These are phyloP conservation scores for Platerodrilus igneus DNA, from an alignment of 2,888 invertebrate genomes.

Conservation along the genomic window DNA sequence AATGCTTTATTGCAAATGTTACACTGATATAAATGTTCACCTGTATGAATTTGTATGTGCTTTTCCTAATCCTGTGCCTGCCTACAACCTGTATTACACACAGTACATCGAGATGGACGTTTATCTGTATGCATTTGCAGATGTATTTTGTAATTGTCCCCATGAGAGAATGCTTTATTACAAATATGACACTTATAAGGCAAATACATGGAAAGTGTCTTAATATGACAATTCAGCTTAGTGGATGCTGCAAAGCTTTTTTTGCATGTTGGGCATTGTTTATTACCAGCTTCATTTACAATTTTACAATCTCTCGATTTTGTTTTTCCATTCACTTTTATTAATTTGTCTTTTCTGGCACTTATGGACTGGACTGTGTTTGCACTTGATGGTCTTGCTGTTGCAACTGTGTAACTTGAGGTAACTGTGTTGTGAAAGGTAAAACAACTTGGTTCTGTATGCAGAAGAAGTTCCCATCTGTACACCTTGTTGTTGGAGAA, in stretches of 20 bases:
- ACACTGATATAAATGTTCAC: slow-evolving; percentile 49
- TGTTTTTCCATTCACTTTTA: slow-evolving; percentile 21
- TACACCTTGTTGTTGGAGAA: too few species aligned
- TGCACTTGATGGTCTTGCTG: slow-evolving; percentile 25
- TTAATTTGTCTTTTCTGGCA: slow-evolving; percentile 19
- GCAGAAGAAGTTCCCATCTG: too few species aligned
- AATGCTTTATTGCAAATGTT: slow-evolving; percentile 47
- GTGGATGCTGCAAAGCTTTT: slow-evolving; percentile 44
- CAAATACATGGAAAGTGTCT: slow-evolving; percentile 45
- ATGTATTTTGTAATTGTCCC: slow-evolving; percentile 48
- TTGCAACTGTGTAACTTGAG: slow-evolving; percentile 15
- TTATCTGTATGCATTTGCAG: slow-evolving; percentile 46
- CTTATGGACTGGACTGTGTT: slow-evolving; percentile 8
- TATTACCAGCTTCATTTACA: slow-evolving; percentile 33
- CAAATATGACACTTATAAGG: slow-evolving; percentile 48
- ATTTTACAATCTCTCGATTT: slow-evolving; percentile 29
- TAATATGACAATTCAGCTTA: slow-evolving; percentile 47
- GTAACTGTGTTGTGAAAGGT: too few species aligned
- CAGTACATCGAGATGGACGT: slow-evolving; percentile 46
- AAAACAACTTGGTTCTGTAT: too few species aligned
- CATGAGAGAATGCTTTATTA: slow-evolving; percentile 47
- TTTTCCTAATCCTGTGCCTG: slow-evolving; percentile 50
- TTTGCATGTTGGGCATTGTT: slow-evolving; percentile 43
- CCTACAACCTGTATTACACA: slow-evolving; percentile 48
- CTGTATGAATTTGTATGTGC: slow-evolving; percentile 50